These are phyloP conservation scores for Ranitomeya variabilis DNA, from an alignment of 2,113 vertebrate species.

Conservation along the genomic window DNA sequence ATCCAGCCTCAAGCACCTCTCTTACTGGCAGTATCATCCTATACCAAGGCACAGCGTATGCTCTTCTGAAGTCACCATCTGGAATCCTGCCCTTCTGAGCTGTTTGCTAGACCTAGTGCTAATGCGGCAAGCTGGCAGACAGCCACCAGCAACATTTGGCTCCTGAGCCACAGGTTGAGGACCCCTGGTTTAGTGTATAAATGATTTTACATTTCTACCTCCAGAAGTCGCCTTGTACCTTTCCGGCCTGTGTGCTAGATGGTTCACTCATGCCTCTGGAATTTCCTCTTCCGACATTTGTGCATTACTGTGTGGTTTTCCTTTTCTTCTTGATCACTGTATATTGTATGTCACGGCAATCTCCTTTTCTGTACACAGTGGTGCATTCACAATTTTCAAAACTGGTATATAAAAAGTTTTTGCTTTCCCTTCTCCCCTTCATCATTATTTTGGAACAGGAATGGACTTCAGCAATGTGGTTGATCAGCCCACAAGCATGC, in stretches of 20 bases:
- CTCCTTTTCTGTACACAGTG: neutral
- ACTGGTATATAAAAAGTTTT: neutral
- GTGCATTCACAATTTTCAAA: neutral
- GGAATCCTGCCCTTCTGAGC: too few relatives aligned
- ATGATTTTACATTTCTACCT: neutral
- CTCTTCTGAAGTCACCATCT: too few relatives aligned
- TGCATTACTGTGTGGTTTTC: neutral
- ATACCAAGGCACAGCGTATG: too few relatives aligned
- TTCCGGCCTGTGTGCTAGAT: neutral
- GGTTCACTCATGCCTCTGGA: conserved; percentile 26
- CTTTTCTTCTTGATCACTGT: neutral
- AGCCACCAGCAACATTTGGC: too few relatives aligned
- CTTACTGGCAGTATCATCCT: too few relatives aligned
- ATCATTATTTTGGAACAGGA: conserved; percentile 5
- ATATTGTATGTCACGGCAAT: neutral
- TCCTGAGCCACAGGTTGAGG: too few relatives aligned
- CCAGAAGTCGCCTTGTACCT: neutral
- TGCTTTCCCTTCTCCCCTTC: neutral
- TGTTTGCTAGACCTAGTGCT: too few relatives aligned
- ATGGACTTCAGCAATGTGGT: neutral
- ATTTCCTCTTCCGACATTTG: conserved; percentile 41
- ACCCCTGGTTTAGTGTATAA: too few relatives aligned
- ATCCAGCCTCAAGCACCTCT: too few relatives aligned
- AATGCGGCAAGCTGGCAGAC: too few relatives aligned
- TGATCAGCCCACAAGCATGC: conserved; percentile 3